Evolutionary conservation across 2,797 vertebrate genomes (phyloP).

Genomic region (Chrysocyon brachyurus): DNA sequence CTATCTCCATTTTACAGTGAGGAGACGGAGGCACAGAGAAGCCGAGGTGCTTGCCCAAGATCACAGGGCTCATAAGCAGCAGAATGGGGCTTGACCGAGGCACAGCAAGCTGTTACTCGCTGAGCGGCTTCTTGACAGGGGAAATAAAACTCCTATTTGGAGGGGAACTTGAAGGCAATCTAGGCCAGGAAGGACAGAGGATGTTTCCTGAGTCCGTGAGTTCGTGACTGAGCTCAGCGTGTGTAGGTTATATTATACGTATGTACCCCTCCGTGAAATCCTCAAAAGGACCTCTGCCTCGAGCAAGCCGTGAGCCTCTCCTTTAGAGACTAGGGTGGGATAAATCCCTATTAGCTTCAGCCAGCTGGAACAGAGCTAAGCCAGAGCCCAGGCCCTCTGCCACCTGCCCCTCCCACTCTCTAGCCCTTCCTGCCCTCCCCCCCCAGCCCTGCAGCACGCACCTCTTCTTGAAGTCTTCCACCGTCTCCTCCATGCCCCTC

Average conservation of each 20-base stretch:
- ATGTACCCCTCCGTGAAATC: neutral
- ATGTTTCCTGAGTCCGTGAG: neutral
- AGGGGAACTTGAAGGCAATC: neutral
- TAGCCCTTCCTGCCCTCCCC: neutral
- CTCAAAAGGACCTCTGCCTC: neutral
- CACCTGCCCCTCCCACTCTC: too few species aligned
- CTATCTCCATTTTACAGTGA: neutral
- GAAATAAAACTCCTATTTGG: neutral
- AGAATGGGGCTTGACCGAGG: neutral
- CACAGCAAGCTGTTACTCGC: neutral
- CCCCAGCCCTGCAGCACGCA: conserved; percentile 80
- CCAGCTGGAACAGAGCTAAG: neutral
- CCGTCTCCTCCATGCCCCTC: conserved; percentile 94
- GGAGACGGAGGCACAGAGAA: neutral
- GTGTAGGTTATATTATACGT: neutral
- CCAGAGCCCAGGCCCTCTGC: neutral
- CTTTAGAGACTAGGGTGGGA: neutral
- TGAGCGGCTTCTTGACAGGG: neutral
- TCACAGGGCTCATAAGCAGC: neutral
- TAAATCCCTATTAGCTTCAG: neutral
- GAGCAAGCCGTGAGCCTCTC: neutral
- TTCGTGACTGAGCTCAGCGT: neutral
- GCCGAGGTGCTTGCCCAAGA: neutral
- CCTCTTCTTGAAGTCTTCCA: conserved; percentile 92
- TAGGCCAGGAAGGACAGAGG: neutral